phyloP scores from a whole-genome alignment of 2,888 invertebrate species.

The Folsomia candida region DNA sequence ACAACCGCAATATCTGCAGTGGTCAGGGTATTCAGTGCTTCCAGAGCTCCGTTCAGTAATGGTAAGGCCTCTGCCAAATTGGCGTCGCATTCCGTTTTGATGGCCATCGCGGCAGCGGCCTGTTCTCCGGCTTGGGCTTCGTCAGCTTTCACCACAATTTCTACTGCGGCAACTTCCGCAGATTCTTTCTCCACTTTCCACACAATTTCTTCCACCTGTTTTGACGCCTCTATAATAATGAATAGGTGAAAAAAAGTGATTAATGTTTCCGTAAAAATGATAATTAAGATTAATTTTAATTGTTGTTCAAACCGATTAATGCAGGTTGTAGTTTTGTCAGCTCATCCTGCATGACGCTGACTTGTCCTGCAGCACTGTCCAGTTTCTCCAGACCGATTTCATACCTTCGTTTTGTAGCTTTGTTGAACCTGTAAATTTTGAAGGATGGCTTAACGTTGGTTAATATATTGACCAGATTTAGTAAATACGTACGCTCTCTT shows the following conservation, averaged over 20 bases:
- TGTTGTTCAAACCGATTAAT: conserved; percentile 49
- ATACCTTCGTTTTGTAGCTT: conserved; percentile 71
- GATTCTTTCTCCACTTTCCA: conserved; percentile 76
- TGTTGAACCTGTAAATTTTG: conserved; percentile 14
- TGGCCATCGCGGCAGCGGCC: conserved; percentile 72
- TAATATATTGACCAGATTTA: background rate
- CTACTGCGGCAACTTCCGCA: conserved; percentile 76
- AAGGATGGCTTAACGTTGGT: background rate
- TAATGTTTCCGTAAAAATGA: no score
- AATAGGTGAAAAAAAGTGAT: no score
- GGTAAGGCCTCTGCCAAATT: conserved; percentile 85
- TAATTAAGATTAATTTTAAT: no score
- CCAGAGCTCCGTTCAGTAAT: conserved; percentile 72
- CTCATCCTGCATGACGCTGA: conserved; percentile 65
- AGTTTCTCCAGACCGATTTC: conserved; percentile 82
- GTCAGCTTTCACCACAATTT: conserved; percentile 71
- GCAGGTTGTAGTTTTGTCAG: background rate
- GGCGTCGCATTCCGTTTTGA: conserved; percentile 76
- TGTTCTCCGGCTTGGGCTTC: conserved; percentile 71
- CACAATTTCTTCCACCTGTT: conserved; percentile 82
- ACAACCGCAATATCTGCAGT: conserved; percentile 87
- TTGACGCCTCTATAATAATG: conserved; percentile 70
- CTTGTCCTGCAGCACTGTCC: conserved; percentile 73
- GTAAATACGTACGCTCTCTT: conserved; percentile 65
- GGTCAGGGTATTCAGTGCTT: conserved; percentile 73